Percentiles rank a stretch among this genome's conserved stretches.
Conservation (phyloP, 2,797 vertebrate species). For the Catostomus latipinnis region DNA sequence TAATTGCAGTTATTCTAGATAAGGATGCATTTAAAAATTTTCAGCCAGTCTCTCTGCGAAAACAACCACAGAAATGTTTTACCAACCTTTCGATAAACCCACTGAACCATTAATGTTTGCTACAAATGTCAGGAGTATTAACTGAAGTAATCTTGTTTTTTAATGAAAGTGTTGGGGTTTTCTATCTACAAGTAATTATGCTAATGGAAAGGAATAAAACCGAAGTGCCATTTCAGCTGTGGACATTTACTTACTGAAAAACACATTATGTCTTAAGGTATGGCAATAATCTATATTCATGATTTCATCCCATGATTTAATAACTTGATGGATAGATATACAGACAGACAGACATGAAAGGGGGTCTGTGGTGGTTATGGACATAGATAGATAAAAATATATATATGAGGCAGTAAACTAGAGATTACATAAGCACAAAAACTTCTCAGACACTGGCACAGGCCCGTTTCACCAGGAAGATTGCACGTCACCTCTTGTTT, state of each 20-base stretch:
- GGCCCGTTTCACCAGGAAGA: slow-evolving; percentile 54
- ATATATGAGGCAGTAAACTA: slow-evolving; percentile 40
- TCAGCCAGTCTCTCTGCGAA: background rate
- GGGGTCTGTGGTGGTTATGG: no score
- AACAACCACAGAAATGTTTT: slow-evolving; percentile 22
- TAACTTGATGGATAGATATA: background rate
- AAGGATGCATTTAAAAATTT: background rate
- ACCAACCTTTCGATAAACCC: slow-evolving; percentile 33
- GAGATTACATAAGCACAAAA: slow-evolving; percentile 53
- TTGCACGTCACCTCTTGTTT: slow-evolving; percentile 60
- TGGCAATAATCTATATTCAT: slow-evolving; percentile 6
- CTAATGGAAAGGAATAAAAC: slow-evolving; percentile 32
- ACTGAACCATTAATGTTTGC: slow-evolving; percentile 38
- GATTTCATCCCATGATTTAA: slow-evolving; percentile 13
- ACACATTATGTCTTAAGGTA: background rate
- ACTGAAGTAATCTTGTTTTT: slow-evolving; percentile 32
- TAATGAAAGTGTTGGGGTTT: slow-evolving; percentile 38
- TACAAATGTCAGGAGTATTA: slow-evolving; percentile 41
- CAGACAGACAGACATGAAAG: background rate
- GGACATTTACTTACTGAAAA: slow-evolving; percentile 12
- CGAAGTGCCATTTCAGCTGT: slow-evolving; percentile 20
- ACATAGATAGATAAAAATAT: slow-evolving; percentile 26
- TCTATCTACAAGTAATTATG: slow-evolving; percentile 37
- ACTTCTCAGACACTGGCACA: slow-evolving; percentile 39
- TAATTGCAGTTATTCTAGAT: slow-evolving; percentile 16